phyloP scores from a whole-genome alignment of 2,888 invertebrate species.

The Eupithecia tripunctaria region DNA sequence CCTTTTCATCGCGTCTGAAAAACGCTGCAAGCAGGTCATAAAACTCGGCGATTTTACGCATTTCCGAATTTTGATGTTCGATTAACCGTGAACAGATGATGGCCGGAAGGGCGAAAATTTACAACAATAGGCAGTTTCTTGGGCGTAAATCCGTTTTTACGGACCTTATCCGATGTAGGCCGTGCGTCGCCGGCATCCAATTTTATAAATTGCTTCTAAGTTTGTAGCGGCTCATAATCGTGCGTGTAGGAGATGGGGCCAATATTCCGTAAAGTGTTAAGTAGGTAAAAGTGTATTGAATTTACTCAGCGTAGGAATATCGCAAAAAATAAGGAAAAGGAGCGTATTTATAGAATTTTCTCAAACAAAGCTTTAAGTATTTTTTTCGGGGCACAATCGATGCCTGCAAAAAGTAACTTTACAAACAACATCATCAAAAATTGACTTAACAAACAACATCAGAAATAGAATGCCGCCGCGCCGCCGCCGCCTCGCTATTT shows the following conservation, averaged over 20 bases:
- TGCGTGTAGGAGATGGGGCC: conserved; percentile 39
- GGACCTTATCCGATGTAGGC: conserved; percentile 45
- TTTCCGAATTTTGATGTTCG: conserved; percentile 66
- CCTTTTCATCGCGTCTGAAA: conserved; percentile 47
- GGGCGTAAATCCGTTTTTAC: conserved; percentile 51
- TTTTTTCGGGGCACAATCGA: not conserved
- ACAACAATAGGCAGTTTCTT: conserved; percentile 61
- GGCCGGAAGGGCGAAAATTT: conserved; percentile 59
- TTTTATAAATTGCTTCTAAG: conserved; percentile 46
- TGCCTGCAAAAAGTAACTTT: not conserved
- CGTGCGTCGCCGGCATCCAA: conserved; percentile 44
- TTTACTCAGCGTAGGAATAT: conserved; percentile 15
- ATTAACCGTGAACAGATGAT: conserved; percentile 58
- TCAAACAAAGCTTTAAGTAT: not conserved
- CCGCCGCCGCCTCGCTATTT: not conserved
- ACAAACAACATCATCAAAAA: not conserved
- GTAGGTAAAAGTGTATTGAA: conserved; percentile 33
- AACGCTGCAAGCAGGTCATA: conserved; percentile 56
- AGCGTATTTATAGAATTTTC: not conserved
- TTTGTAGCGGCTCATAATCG: conserved; percentile 45
- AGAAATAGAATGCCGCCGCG: not conserved
- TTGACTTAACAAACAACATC: not conserved
- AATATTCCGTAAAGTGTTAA: conserved; percentile 35
- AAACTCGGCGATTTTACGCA: conserved; percentile 65
- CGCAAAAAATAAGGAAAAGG: not conserved